phyloP scores from a whole-genome alignment of 2,113 vertebrate species.

The Rousettus leschenaultii region DNA sequence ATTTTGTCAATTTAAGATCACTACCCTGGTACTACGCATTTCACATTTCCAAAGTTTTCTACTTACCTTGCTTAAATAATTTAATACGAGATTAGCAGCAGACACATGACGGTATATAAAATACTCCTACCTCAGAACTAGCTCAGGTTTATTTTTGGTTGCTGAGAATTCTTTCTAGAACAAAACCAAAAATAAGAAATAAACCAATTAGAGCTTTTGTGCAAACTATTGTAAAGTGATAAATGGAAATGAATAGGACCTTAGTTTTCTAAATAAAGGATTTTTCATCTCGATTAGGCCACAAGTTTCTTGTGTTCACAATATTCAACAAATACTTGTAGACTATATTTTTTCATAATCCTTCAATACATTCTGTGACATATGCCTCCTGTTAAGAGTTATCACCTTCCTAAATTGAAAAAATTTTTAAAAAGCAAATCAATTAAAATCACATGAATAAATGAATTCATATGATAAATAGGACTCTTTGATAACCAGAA shows the following conservation, averaged over 20 bases:
- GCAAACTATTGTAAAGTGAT: neutral
- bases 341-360: neutral
- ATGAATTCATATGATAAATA: neutral
- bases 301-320: neutral
- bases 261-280: neutral
- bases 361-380: neutral
- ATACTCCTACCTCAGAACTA: neutral
- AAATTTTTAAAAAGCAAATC: neutral
- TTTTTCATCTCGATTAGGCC: neutral
- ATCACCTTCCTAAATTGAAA: neutral
- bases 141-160: constrained; percentile 4
- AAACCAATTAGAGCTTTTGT: neutral
- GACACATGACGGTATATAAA: neutral
- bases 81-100: neutral
- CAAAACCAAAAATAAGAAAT: constrained; percentile 3
- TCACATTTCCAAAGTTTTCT: neutral
- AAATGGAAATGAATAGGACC: neutral
- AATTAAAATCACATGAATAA: neutral
- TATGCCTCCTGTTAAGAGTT: neutral
- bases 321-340: neutral
- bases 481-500: neutral
- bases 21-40: neutral
- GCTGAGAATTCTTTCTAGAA: neutral
- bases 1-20: neutral
- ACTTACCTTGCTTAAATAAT: neutral